Evolutionary conservation across 2,888 invertebrate species (phyloP).

Genomic region (Drosophila melanosoma): DNA sequence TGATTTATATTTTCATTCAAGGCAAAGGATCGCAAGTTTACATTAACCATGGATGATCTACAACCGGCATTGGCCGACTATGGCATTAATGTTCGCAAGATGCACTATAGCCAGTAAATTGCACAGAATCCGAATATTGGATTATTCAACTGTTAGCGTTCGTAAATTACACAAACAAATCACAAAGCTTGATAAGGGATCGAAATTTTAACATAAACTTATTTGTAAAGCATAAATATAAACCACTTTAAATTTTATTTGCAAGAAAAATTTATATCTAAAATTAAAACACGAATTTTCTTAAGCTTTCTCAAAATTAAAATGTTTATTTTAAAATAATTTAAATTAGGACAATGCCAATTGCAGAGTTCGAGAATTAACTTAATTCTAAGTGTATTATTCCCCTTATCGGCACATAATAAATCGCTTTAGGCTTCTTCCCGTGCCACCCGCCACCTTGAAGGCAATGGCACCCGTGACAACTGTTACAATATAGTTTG

Average conservation of each 20-base stretch:
- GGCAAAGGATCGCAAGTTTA: slow-evolving; percentile 91
- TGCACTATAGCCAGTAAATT: slow-evolving; percentile 66
- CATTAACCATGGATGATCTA: slow-evolving; percentile 97
- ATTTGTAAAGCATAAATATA: neutral
- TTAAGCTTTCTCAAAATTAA: neutral
- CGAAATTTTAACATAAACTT: neutral
- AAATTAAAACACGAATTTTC: neutral
- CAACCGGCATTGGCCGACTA: slow-evolving; percentile 97
- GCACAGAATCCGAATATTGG: neutral
- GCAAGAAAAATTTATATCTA: neutral
- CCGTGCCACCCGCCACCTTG: slow-evolving; percentile 89
- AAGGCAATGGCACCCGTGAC: slow-evolving; percentile 89
- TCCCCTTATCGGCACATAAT: slow-evolving; percentile 80
- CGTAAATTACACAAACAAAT: neutral
- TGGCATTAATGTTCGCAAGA: slow-evolving; percentile 96
- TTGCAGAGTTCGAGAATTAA: slow-evolving; percentile 2
- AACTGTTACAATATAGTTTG: slow-evolving; percentile 89
- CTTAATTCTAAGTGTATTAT: slow-evolving; percentile 13
- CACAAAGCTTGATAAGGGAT: neutral
- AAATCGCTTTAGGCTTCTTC: slow-evolving; percentile 85
- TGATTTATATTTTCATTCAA: slow-evolving; percentile 28
- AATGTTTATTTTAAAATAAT: slow-evolving; percentile 27
- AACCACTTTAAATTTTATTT: neutral
- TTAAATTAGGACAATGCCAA: slow-evolving; percentile 25
- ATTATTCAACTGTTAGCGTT: neutral